Base-by-base conservation (phyloP, 2,888 invertebrate genomes). In the Colostygia pectinataria region DNA sequence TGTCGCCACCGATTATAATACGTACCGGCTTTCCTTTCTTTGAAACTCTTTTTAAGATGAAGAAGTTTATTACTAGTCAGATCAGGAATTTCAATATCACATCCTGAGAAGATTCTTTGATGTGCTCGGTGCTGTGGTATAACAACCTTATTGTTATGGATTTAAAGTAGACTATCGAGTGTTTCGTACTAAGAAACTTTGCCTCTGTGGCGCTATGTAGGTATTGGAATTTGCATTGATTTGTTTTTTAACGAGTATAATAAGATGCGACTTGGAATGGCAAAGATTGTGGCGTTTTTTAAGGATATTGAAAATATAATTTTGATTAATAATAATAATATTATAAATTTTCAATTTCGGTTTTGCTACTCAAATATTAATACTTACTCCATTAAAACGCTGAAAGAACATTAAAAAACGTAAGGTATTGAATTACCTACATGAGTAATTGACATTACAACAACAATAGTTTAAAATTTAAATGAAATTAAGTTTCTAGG, bases 11-110 rank as follows among this genome's bases (percentile, higher is more conserved):
- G 50, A 57, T 57, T 55, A 57, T 57, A 57, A 59, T 57, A 55
- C 55, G 37, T 47, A 40, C 46, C 51, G 44, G 49, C 52, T 36
- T 38, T 54, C 53, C 55, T 59, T 59, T 53, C 57, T 57, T 56
- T 57, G 43, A 57, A 59, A 53, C 52, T 57, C 55, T 59, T 57
- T 54, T 59, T 36, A 53, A 53, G 51, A 80, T 83, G 77, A 56
- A 53, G 51, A 80, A 84, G 77, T 88, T 89, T 87, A 88, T 88
- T 89, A 75, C 86, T 86, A 88, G 85, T 86, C 88, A 74, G 85
- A 88, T 87, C 88, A 84, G 87, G 87, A 84, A 84, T 85, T 85
- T 84, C 87, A 83, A 86, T 88, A 81, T 83, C 77, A 82, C 83
- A 87, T 89, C 89, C 89, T 87, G 85, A 80, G 78, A 46, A 77